Evolutionary conservation across 2,888 invertebrate species (phyloP), one percentile per base, ranked within the genome.

Genomic region (Dinocampus coccinellae): DNA sequence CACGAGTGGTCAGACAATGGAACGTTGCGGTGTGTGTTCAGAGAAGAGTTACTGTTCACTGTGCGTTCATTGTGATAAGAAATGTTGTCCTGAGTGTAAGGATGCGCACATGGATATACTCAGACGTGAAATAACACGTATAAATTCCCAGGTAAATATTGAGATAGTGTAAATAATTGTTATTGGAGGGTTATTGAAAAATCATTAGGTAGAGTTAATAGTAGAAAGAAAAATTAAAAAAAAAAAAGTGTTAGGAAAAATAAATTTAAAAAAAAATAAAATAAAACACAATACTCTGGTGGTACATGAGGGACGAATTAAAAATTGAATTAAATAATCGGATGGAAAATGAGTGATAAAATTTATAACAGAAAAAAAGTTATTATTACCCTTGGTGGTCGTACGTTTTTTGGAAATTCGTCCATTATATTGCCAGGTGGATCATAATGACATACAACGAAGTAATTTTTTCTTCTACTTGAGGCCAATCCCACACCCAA

Each of bases 31-130:
- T 83, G 96, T 97, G 60, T 96, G 97, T 89, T 96, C 96, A 69
- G 95, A 97, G 88, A 95, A 98, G 88, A 93, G 96, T 71, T 95
- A 96, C 85, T 93, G 96, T 81, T 92, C 92, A 70, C 90, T 92
- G 62, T 99, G 99, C 88, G 93, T 95, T 29, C 99, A 99, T 88
- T 99, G 99, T 89, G 97, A 98, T 84, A 97, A 98, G 86, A 96
- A 97, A 89, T 94, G 98, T 76, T 99, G 99, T 88, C 93, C 95
- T 79, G 97, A 97, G 85, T 99, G 99, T 89, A 97, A 97, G 88
- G 93, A 94, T 71, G 96, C 97, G 13, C 98, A 99, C 88, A 95
- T 97, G 93, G 98, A 98, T 87, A 97, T 98, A 78, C 89, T 98
- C 73, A 92, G 97, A 79, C 91, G 97, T 72, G 97, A 98, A 90